Percentiles rank a stretch among this genome's conserved stretches.
These are phyloP conservation scores for Acanthopleura granulata DNA, from an alignment of 2,888 invertebrate species.

Conservation along the genomic window DNA sequence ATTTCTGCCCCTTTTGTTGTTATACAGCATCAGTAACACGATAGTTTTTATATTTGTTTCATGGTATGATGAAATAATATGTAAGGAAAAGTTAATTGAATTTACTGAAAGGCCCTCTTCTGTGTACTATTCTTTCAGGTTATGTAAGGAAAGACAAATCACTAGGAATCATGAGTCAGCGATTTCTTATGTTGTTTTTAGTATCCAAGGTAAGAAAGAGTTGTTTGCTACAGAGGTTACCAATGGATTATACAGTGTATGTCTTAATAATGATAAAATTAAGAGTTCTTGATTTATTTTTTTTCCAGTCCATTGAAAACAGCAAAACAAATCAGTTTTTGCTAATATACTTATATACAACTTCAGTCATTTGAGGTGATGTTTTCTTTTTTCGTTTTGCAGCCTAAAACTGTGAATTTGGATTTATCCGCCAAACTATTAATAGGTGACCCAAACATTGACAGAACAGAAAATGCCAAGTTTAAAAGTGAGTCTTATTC, in stretches of 20 bases:
- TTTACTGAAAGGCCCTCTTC: no score
- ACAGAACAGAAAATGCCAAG: slow-evolving; percentile 70
- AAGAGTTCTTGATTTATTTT: neutral
- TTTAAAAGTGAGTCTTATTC: slow-evolving; percentile 69
- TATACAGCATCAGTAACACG: no score
- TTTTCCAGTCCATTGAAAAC: no score
- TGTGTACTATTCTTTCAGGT: slow-evolving; percentile 47
- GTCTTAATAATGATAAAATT: neutral
- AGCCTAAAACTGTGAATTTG: slow-evolving; percentile 78
- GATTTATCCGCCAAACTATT: slow-evolving; percentile 79
- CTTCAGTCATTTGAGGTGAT: no score
- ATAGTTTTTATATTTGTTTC: no score
- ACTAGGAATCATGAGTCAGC: slow-evolving; percentile 79
- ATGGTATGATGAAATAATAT: no score
- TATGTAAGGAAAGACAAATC: slow-evolving; percentile 75
- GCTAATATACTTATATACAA: no score
- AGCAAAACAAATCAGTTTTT: no score
- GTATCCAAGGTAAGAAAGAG: slow-evolving; percentile 74
- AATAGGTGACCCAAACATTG: slow-evolving; percentile 74
- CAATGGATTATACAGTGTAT: no score
- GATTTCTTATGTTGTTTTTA: slow-evolving; percentile 80
- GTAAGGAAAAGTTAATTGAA: no score
- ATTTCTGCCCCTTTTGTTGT: no score
- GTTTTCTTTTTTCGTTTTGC: slow-evolving; percentile 32
- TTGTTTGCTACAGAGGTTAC: no score